Percentiles rank a stretch among this genome's conserved stretches.
These are phyloP conservation scores for Desoria tigrina DNA, from an alignment of 2,888 invertebrate species.

Conservation along the genomic window DNA sequence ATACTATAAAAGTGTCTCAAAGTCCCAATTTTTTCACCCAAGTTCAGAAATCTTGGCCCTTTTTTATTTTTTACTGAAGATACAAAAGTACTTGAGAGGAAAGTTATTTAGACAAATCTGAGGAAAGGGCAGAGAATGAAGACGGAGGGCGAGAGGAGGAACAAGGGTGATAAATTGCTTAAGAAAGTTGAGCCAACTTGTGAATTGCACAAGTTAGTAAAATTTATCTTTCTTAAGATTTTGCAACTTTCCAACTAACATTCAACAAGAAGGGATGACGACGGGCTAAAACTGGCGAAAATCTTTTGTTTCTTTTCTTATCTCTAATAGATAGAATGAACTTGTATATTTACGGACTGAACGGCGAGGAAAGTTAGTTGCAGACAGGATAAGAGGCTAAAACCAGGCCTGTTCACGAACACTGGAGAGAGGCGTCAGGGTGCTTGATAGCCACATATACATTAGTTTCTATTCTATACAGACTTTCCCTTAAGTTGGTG, in stretches of 20 bases:
- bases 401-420: too few species aligned
- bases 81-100: neutral
- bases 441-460: too few species aligned
- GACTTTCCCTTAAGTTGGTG: too few species aligned
- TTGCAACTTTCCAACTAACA: constrained; percentile 1
- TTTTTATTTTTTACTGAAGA: neutral
- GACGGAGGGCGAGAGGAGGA: neutral
- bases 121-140: constrained; percentile 4
- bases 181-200: constrained; percentile 15
- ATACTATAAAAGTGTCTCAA: too few species aligned
- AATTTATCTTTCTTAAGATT: constrained; percentile 19
- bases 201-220: constrained; percentile 20
- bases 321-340: neutral
- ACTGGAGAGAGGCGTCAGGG: too few species aligned
- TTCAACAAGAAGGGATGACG: neutral
- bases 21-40: neutral
- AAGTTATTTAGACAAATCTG: constrained; percentile 1
- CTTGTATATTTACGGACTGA: too few species aligned
- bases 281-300: constrained; percentile 5
- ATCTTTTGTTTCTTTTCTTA: constrained; percentile 18
- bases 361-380: too few species aligned
- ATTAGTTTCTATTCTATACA: too few species aligned
- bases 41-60: neutral
- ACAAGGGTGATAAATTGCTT: constrained; percentile 19
- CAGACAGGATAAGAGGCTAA: too few species aligned